Base-by-base conservation (phyloP, 37 sponge, comb jelly and placozoan genomes). In the Oscarella lobularis region DNA sequence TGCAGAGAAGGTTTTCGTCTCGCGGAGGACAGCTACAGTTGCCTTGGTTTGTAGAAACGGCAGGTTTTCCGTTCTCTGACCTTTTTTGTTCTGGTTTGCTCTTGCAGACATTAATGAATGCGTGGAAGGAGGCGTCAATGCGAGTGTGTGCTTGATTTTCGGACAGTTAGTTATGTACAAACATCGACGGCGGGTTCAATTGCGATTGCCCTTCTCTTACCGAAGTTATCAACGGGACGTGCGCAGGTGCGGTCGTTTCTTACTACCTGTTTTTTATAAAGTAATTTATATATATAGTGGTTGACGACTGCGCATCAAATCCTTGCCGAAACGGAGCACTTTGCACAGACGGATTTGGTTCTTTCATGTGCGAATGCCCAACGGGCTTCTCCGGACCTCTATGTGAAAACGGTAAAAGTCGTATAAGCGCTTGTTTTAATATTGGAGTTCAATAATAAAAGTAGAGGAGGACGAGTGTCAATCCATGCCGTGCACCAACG, bases 1-100 rank as follows among this genome's bases (percentile, higher is more conserved):
- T 76, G 77, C 60, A 32, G n/a, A 41, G 31, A 9, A 2, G 77
- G 77, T 3, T 76, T 66, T 68, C 2, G 27, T 4, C 38, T 36
- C 30, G 38, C n/a, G n/a, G n/a, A 20, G 40, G 77, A 3, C n/a
- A 38, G 54, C 41, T 2, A 67, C 5, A 70, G 66, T 48, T 48
- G 60, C 20, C 9, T 20, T 27, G 60, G 60, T 48, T 48, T 9
- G n/a, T n/a, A n/a, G n/a, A n/a, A n/a, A n/a, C n/a, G n/a, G n/a
- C n/a, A n/a, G n/a, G n/a, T n/a, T n/a, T n/a, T n/a, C n/a, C n/a
- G n/a, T n/a, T n/a, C n/a, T n/a, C n/a, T n/a, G n/a, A n/a, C n/a
- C n/a, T n/a, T n/a, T n/a, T n/a, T n/a, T 20, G 20, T 9, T 27
- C 60, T 48, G 60, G 20, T 48, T 48, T 9, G 9, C 9, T 48